A percentile compares a stretch with the other conserved stretches of the same genome.
These are phyloP conservation scores for Echinarachnius parma DNA, from an alignment of 53 echinoderm and acorn worm genomes.

Conservation along the genomic window DNA sequence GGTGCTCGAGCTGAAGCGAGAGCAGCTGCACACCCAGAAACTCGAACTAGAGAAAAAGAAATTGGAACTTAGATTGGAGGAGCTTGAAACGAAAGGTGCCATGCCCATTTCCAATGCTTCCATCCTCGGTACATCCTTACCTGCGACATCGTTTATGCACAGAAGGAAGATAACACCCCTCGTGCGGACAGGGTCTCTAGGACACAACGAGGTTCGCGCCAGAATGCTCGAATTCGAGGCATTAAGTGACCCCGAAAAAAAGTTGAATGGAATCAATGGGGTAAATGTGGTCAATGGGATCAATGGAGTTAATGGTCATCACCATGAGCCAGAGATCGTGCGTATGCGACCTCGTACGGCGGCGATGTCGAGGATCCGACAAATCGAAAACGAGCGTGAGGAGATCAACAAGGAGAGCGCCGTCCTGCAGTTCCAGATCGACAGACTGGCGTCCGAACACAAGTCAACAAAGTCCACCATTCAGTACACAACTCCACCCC, in stretches of 20 bases:
- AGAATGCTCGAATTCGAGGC: constrained; percentile 26
- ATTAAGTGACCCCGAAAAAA: background rate
- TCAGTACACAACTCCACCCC: constrained; percentile 27
- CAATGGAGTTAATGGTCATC: constrained; percentile 15
- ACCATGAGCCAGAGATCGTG: constrained; percentile 27
- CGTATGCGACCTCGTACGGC: constrained; percentile 43
- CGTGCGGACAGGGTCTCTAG: constrained; percentile 72
- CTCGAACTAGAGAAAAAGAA: constrained; percentile 89
- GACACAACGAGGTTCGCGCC: constrained; percentile 43
- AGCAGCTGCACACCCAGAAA: constrained; percentile 83
- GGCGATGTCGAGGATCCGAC: constrained; percentile 59
- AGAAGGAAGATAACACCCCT: constrained; percentile 53
- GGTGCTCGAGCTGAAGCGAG: constrained; percentile 81
- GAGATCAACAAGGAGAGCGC: constrained; percentile 80
- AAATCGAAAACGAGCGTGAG: constrained; percentile 67
- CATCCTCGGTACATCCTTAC: too few species aligned
- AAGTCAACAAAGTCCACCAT: constrained; percentile 56
- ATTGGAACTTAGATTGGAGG: constrained; percentile 81
- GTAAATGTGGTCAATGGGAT: constrained; percentile 1
- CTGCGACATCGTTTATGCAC: constrained; percentile 27
- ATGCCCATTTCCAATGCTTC: too few species aligned
- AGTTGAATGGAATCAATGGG: background rate
- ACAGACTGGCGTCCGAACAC: constrained; percentile 72
- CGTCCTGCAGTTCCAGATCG: constrained; percentile 76
- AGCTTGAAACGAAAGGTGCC: constrained; percentile 69